phyloP scores from a whole-genome alignment of 2,113 vertebrate species.

The Nothobranchius furzeri region DNA sequence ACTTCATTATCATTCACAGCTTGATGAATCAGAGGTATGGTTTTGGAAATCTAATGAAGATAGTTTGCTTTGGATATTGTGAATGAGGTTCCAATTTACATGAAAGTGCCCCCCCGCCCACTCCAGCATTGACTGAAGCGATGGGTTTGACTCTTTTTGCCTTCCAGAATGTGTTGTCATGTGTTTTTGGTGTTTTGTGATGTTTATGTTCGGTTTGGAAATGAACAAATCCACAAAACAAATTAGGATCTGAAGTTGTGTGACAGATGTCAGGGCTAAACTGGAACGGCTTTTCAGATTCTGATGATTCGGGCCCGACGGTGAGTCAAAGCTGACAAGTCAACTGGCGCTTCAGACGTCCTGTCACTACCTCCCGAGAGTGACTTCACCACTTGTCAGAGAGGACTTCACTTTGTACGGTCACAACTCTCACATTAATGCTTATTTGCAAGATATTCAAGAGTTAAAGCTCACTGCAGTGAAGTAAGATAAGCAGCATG shows the following conservation, averaged over 20 bases:
- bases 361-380: conserved; percentile 49
- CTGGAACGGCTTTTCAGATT: conserved; percentile 32
- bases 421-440: conserved; percentile 14
- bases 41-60: conserved; percentile 74
- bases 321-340: conserved; percentile 69
- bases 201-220: conserved; percentile 3
- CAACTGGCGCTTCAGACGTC: conserved; percentile 49
- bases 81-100: conserved; percentile 69
- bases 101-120: conserved; percentile 49
- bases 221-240: conserved; percentile 30
- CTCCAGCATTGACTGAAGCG: conserved; percentile 61
- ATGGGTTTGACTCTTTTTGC: conserved; percentile 58
- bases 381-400: conserved; percentile 62
- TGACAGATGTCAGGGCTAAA: conserved; percentile 37
- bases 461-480: conserved; percentile 13
- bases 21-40: conserved; percentile 74
- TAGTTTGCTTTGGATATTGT: conserved; percentile 74
- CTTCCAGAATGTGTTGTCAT: conserved; percentile 1
- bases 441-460: conserved; percentile 13
- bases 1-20: conserved; percentile 78
- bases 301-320: conserved; percentile 42
- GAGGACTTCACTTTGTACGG: conserved; percentile 36
- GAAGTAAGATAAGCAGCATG: not conserved
- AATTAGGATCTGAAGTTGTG: conserved; percentile 28
- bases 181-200: not conserved